A percentile compares a stretch with the other conserved stretches of the same genome.
These are phyloP conservation scores for Lasioglossum albipes DNA, from an alignment of 1,140 invertebrate species.

Conservation along the genomic window DNA sequence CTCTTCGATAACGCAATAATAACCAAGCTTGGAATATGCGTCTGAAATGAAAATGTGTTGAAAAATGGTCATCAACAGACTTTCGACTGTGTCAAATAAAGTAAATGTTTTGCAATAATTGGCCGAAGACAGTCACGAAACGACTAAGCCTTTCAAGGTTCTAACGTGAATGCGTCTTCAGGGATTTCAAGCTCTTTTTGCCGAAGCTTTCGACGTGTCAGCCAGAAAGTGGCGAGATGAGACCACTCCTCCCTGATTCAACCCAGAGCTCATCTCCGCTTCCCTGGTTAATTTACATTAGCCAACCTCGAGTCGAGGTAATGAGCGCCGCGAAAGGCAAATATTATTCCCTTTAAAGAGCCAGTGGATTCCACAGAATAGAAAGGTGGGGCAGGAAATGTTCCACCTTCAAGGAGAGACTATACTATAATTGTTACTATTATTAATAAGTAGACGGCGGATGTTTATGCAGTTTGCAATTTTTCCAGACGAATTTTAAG, in stretches of 20 bases:
- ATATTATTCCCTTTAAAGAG: slow-evolving; percentile 16
- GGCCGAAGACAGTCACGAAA: background rate
- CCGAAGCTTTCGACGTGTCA: background rate
- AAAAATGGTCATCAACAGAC: background rate
- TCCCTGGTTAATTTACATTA: slow-evolving; percentile 20
- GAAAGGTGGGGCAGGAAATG: slow-evolving; percentile 10
- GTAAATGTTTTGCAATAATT: background rate
- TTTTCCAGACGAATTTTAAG: too few species aligned
- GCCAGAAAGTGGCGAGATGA: background rate
- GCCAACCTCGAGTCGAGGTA: slow-evolving; percentile 13
- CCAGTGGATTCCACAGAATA: background rate
- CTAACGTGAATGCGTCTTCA: background rate
- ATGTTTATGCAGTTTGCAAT: too few species aligned
- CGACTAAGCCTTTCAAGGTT: background rate
- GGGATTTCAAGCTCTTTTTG: background rate
- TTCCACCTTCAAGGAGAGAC: background rate
- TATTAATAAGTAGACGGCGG: too few species aligned
- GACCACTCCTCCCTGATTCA: background rate
- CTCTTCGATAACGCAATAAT: too few species aligned
- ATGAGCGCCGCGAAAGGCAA: slow-evolving; percentile 32
- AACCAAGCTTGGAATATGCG: too few species aligned
- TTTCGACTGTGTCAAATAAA: background rate
- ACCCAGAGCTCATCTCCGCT: background rate
- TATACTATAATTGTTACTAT: too few species aligned
- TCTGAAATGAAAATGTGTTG: too few species aligned